Evolutionary conservation across 2,888 invertebrate species (phyloP).

Genomic region (Axea sp.): DNA sequence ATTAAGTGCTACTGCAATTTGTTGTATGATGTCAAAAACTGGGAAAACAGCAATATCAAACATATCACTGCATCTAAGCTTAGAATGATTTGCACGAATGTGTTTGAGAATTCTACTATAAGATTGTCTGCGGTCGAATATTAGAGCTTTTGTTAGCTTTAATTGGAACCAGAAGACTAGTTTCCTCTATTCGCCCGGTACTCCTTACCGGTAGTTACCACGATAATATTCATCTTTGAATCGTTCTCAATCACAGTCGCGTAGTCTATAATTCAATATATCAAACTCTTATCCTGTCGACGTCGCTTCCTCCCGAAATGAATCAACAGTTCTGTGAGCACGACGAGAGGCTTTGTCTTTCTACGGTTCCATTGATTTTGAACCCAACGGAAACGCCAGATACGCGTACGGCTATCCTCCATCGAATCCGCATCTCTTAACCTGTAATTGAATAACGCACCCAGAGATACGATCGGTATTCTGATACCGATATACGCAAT

Average conservation of each 20-base stretch:
- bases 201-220: slow-evolving; percentile 69
- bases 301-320: slow-evolving; percentile 15
- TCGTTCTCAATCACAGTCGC: slow-evolving; percentile 69
- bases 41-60: slow-evolving; percentile 33
- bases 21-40: slow-evolving; percentile 27
- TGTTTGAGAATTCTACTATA: slow-evolving; percentile 20
- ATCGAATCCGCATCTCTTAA: slow-evolving; percentile 71
- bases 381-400: slow-evolving; percentile 62
- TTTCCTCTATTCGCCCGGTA: slow-evolving; percentile 52
- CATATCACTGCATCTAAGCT: slow-evolving; percentile 1
- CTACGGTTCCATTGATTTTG: slow-evolving; percentile 65
- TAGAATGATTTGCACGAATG: slow-evolving; percentile 45
- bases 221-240: slow-evolving; percentile 69
- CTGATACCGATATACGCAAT: slow-evolving; percentile 66
- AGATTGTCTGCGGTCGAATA: slow-evolving; percentile 13
- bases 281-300: slow-evolving; percentile 65
- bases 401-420: slow-evolving; percentile 65
- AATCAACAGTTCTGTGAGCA: slow-evolving; percentile 36
- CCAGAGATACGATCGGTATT: slow-evolving; percentile 69
- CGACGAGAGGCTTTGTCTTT: slow-evolving; percentile 68
- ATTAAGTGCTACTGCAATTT: slow-evolving; percentile 29
- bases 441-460: slow-evolving; percentile 76
- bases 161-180: slow-evolving; percentile 45
- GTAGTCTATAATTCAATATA: slow-evolving; percentile 73
- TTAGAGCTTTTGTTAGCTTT: slow-evolving; percentile 56